Evolutionary conservation across 1,140 invertebrate genomes (phyloP).

Genomic region (Maconellicoccus hirsutus): DNA sequence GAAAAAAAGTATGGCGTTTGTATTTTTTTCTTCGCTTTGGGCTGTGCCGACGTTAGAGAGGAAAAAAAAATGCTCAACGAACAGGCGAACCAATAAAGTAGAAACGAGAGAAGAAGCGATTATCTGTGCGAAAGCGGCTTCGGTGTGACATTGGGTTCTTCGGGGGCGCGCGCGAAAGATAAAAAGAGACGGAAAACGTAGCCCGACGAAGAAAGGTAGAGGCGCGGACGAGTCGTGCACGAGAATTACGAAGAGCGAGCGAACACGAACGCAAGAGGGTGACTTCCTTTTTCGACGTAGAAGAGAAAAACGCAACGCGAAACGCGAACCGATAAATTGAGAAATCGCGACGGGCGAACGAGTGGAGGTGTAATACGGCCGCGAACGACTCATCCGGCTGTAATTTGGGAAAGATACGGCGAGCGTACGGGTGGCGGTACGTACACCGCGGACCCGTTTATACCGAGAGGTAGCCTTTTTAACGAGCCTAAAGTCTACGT

Average conservation of each 20-base stretch:
- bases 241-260: no score
- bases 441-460: neutral
- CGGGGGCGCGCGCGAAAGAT: no score
- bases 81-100: no score
- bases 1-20: no score
- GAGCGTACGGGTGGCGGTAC: neutral
- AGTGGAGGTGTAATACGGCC: conserved; percentile 7
- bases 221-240: no score
- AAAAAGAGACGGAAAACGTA: no score
- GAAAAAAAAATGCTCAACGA: no score
- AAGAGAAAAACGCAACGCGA: conserved; percentile 2
- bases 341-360: neutral
- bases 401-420: conserved; percentile 14
- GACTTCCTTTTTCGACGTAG: conserved; percentile 17
- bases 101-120: no score
- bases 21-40: no score
- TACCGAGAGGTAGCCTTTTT: neutral
- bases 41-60: no score
- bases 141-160: neutral
- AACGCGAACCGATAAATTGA: conserved; percentile 22
- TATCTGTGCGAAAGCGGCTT: neutral
- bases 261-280: conserved; percentile 12
- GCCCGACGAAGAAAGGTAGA: no score
- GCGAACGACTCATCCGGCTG: conserved; percentile 20
- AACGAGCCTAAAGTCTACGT: conserved; percentile 22